Evolutionary conservation across 1,140 invertebrate species (phyloP).

Genomic region (Drosophila nigromelanica): DNA sequence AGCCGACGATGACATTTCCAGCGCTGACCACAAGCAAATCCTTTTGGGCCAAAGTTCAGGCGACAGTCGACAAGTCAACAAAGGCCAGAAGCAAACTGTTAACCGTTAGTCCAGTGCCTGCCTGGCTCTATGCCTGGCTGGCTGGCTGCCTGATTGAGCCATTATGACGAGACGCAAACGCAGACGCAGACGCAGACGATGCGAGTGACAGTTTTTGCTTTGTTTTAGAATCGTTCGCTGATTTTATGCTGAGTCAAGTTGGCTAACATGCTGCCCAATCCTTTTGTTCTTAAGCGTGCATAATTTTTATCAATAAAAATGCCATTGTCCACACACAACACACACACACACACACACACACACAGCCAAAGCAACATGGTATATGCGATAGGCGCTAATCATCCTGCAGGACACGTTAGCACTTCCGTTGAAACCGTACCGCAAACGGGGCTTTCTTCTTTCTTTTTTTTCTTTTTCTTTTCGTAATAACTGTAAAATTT

Average conservation of each 20-base stretch:
- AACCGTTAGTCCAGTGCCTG: slow-evolving; percentile 10
- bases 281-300: slow-evolving; percentile 65
- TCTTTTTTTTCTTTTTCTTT: neutral
- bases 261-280: slow-evolving; percentile 52
- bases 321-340: slow-evolving; percentile 41
- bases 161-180: slow-evolving; percentile 64
- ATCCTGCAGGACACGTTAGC: slow-evolving; percentile 37
- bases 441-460: slow-evolving; percentile 18
- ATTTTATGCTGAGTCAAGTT: slow-evolving; percentile 78
- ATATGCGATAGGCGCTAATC: slow-evolving; percentile 48
- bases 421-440: slow-evolving; percentile 63
- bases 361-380: slow-evolving; percentile 5
- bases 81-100: slow-evolving; percentile 30
- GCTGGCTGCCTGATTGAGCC: slow-evolving; percentile 61
- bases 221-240: slow-evolving; percentile 43
- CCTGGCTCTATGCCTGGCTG: neutral
- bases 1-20: slow-evolving; percentile 35
- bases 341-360: slow-evolving; percentile 18
- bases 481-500: slow-evolving; percentile 75
- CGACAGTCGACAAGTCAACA: slow-evolving; percentile 34
- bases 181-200: slow-evolving; percentile 1
- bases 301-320: slow-evolving; percentile 78
- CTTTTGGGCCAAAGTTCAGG: slow-evolving; percentile 24
- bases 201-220: slow-evolving; percentile 30
- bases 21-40: slow-evolving; percentile 33